A percentile compares a stretch with the other conserved stretches of the same genome.
Conservation (phyloP, 2,797 vertebrate genomes). For the Threskiornis aethiopicus region DNA sequence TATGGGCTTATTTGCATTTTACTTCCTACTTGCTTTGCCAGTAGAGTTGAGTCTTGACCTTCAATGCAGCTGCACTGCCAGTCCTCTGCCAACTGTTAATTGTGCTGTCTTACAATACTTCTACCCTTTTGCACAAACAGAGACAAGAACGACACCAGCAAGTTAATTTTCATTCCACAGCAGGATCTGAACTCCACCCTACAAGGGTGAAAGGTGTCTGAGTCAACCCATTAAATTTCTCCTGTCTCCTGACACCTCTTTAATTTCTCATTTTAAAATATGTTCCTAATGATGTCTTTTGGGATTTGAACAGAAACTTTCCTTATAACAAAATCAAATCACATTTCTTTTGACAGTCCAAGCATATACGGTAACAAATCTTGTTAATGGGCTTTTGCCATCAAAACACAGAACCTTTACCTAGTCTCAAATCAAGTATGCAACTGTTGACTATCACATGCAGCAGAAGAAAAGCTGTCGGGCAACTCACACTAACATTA, state of each 20-base stretch:
- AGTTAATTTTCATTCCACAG: conserved; percentile 14
- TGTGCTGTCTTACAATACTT: neutral
- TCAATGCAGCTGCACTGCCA: neutral
- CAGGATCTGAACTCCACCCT: conserved; percentile 24
- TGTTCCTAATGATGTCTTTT: conserved; percentile 14
- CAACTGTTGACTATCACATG: neutral
- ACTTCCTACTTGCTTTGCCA: neutral
- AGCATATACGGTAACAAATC: neutral
- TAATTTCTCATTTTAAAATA: conserved; percentile 48
- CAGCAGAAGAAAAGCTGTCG: neutral
- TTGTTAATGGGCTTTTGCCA: neutral
- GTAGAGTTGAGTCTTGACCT: neutral
- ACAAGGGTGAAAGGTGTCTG: conserved; percentile 11
- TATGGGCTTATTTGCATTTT: neutral
- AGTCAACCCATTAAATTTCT: conserved; percentile 8
- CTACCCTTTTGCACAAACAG: neutral
- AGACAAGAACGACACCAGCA: neutral
- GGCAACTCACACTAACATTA: neutral
- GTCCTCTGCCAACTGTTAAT: neutral
- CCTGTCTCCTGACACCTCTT: neutral
- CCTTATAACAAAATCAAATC: neutral
- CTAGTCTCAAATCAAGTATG: neutral
- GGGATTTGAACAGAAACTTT: neutral
- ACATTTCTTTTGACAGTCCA: neutral
- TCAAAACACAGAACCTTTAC: neutral